Evolutionary conservation across 2,113 vertebrate genomes (phyloP), one percentile per base, ranked within the genome.

Genomic region (Salminus brasiliensis): DNA sequence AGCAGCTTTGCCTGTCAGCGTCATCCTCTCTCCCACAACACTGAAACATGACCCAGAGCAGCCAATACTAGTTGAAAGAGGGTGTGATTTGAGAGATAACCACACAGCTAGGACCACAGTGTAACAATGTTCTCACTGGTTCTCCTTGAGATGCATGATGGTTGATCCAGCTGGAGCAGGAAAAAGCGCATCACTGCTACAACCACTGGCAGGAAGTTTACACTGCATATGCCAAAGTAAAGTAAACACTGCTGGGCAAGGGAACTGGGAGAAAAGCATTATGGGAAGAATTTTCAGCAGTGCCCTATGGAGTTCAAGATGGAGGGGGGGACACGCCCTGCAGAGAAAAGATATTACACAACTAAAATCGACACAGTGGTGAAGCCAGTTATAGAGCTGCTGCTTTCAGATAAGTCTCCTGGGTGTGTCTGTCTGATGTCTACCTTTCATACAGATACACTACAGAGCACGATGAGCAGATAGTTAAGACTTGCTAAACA

Each of bases 291-390:
- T 74, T 47, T 49, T 53, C 67, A 70, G 10, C 74, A 69, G 29
- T 78, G 41, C 16, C n/a, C 29, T n/a, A 62, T 57, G n/a, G 66
- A 30, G 39, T 34, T 43, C 30, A 15, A 69, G 1, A 13, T 30
- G 45, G 12, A 32, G 39, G 16, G 39, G 16, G 32, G 13, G 70
- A 34, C 75, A 82, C 70, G 53, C 75, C 81, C 75, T 74, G 81
- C 36, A 60, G 8, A 69, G 13, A 68, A 18, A 21, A 82, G 74
- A 78, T 72, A 67, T 78, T 39, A 45, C 55, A 72, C 43, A 79
- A 49, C 76, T 63, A 34, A 72, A 21, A 45, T 45, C n/a, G 6
- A 15, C 25, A 71, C 27, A 52, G 43, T 29, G 23, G 47, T 68
- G 25, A 34, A 29, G n/a, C 34, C 25, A 29, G 47, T 76, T 76